These are phyloP conservation scores for Siniperca undulata DNA, from an alignment of 2,797 vertebrate genomes.

Conservation along the genomic window DNA sequence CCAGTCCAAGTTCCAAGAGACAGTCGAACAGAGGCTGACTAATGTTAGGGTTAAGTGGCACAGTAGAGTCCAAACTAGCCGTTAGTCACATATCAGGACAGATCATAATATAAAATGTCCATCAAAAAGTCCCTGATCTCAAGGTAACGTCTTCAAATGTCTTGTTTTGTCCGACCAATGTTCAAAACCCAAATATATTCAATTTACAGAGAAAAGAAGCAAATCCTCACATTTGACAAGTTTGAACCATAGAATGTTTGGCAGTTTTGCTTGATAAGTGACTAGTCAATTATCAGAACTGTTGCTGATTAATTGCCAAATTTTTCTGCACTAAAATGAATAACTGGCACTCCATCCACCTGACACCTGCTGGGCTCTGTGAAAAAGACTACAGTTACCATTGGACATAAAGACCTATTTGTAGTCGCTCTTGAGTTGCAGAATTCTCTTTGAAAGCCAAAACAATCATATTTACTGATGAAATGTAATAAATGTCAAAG, in stretches of 20 bases:
- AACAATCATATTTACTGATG: slow-evolving; percentile 21
- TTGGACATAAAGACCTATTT: slow-evolving; percentile 3
- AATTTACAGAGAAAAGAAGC: no score
- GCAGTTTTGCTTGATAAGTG: not conserved
- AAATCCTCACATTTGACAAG: not conserved
- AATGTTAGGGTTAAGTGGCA: slow-evolving; percentile 15
- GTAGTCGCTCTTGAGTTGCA: slow-evolving; percentile 1
- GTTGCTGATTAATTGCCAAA: not conserved
- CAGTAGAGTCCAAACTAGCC: not conserved
- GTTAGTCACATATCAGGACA: slow-evolving; percentile 12
- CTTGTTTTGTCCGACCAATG: not conserved
- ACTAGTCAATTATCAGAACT: not conserved
- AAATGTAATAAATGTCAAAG: slow-evolving; percentile 24
- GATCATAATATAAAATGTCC: not conserved
- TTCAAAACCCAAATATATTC: not conserved
- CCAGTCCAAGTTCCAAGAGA: not conserved
- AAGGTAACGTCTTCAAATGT: slow-evolving; percentile 2
- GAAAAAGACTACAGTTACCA: not conserved
- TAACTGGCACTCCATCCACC: not conserved
- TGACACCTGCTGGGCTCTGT: not conserved
- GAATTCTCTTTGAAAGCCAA: slow-evolving; percentile 19
- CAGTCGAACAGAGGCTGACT: slow-evolving; percentile 14
- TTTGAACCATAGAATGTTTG: no score
- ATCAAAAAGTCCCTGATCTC: not conserved
- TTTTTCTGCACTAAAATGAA: not conserved